These are phyloP conservation scores for Saturnia japonica DNA, from an alignment of 2,888 invertebrate genomes.

Conservation along the genomic window DNA sequence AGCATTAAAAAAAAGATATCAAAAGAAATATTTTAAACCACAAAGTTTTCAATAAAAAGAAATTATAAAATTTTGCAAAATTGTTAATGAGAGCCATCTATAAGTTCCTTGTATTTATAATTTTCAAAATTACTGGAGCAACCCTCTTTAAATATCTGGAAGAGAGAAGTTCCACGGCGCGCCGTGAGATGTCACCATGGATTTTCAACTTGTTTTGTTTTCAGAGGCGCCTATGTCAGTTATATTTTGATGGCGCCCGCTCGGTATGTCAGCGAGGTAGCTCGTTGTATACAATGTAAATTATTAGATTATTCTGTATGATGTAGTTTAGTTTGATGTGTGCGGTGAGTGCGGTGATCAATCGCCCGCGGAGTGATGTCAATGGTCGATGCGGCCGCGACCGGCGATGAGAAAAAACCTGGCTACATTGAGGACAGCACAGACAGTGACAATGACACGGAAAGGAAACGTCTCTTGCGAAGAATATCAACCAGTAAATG, in stretches of 20 bases:
- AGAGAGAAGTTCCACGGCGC: conserved; percentile 34
- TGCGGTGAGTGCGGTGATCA: conserved; percentile 61
- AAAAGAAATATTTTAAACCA: too few relatives aligned
- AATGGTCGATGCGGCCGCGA: conserved; percentile 55
- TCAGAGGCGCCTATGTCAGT: conserved; percentile 67
- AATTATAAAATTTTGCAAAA: background rate
- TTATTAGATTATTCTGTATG: conserved; percentile 70
- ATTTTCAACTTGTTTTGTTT: conserved; percentile 73
- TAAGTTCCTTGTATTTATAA: background rate
- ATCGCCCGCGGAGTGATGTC: conserved; percentile 73
- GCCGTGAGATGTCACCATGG: conserved; percentile 49
- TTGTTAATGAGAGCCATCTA: conserved; percentile 14
- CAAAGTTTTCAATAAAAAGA: too few relatives aligned
- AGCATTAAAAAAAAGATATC: background rate
- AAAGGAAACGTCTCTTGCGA: conserved; percentile 89
- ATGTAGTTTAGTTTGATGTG: conserved; percentile 72
- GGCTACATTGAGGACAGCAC: conserved; percentile 77
- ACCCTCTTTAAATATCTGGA: background rate
- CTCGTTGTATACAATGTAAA: conserved; percentile 60
- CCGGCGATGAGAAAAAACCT: conserved; percentile 57
- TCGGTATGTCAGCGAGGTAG: conserved; percentile 73
- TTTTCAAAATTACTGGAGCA: background rate
- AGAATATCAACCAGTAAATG: conserved; percentile 92
- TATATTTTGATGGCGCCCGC: conserved; percentile 75
- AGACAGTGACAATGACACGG: conserved; percentile 92